These are phyloP conservation scores for Apodemia duryi DNA, from an alignment of 2,888 invertebrate genomes.

Conservation along the genomic window DNA sequence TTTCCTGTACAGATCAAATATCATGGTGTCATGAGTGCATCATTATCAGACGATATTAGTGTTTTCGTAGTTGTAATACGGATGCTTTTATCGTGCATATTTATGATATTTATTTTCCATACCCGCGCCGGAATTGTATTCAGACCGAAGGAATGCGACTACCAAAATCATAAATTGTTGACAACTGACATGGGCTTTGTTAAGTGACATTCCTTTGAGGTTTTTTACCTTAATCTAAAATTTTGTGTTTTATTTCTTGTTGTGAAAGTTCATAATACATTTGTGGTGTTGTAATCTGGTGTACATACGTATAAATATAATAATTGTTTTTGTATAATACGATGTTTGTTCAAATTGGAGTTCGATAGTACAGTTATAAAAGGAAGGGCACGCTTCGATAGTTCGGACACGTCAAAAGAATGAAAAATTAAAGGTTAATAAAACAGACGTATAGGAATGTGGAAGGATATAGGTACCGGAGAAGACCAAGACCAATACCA, in stretches of 20 bases:
- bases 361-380: too few species aligned
- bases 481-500: too few species aligned
- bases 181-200: slow-evolving; percentile 34
- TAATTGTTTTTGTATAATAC: background rate
- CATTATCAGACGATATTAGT: slow-evolving; percentile 21
- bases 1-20: slow-evolving; percentile 16
- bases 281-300: background rate
- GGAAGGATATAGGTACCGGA: too few species aligned
- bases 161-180: slow-evolving; percentile 35
- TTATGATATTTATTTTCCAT: slow-evolving; percentile 18
- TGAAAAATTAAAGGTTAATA: too few species aligned
- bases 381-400: too few species aligned
- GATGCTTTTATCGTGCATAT: slow-evolving; percentile 25
- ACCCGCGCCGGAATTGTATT: slow-evolving; percentile 1
- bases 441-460: too few species aligned
- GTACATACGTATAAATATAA: background rate
- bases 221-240: slow-evolving; percentile 32
- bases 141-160: slow-evolving; percentile 29
- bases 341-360: too few species aligned
- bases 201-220: slow-evolving; percentile 32
- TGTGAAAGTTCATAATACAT: slow-evolving; percentile 16
- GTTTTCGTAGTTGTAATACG: slow-evolving; percentile 24
- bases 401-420: too few species aligned
- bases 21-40: slow-evolving; percentile 9
- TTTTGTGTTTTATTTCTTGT: slow-evolving; percentile 23